A percentile compares a stretch with the other conserved stretches of the same genome.
phyloP scores from a whole-genome alignment of 2,888 invertebrate genomes.

The Congeria kusceri region DNA sequence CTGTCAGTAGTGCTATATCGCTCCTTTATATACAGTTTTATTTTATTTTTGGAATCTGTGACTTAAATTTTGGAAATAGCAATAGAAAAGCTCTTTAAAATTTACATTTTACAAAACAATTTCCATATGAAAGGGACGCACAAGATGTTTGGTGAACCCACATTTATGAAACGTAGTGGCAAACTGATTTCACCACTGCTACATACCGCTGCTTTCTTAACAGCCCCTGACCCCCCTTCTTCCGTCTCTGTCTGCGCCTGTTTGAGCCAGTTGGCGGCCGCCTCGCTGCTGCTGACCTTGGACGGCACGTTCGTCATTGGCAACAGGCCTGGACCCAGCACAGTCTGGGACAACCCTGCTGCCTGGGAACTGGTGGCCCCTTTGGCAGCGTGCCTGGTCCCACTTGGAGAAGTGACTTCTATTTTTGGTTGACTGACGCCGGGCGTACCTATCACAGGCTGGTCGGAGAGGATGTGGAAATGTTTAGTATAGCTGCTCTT shows the following conservation, averaged over 20 bases:
- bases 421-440: constrained; percentile 35
- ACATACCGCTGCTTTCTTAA: constrained; percentile 80
- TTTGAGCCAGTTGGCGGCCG: constrained; percentile 80
- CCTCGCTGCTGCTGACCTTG: constrained; percentile 72
- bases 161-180: too few relatives aligned
- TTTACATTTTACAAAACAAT: too few relatives aligned
- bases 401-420: background rate
- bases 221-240: constrained; percentile 66
- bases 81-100: too few relatives aligned
- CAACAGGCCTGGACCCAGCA: constrained; percentile 53
- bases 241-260: constrained; percentile 77
- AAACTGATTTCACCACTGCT: too few relatives aligned
- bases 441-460: constrained; percentile 58
- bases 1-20: too few relatives aligned
- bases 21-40: too few relatives aligned
- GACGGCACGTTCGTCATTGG: constrained; percentile 54
- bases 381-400: background rate
- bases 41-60: too few relatives aligned
- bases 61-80: too few relatives aligned
- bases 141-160: too few relatives aligned
- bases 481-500: too few relatives aligned
- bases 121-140: too few relatives aligned
- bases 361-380: background rate
- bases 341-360: constrained; percentile 31
- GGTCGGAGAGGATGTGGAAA: background rate